phyloP scores from a whole-genome alignment of 2,113 vertebrate genomes.

The Strigops habroptila region DNA sequence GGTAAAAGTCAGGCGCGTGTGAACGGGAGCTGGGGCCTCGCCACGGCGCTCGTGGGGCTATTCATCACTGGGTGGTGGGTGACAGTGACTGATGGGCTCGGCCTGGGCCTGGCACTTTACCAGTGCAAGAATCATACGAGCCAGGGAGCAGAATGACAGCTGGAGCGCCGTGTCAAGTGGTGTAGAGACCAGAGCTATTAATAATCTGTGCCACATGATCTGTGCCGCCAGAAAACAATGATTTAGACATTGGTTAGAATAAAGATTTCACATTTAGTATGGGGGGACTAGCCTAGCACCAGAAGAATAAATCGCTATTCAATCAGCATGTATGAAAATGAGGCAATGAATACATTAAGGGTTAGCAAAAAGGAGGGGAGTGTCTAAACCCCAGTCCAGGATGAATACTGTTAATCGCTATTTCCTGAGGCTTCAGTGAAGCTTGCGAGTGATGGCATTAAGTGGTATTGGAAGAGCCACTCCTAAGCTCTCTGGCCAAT shows the following conservation, averaged over 20 bases:
- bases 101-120: slow-evolving; percentile 90
- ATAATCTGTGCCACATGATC: slow-evolving; percentile 97
- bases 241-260: slow-evolving; percentile 85
- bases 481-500: not conserved
- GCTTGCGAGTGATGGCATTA: not conserved
- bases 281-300: slow-evolving; percentile 74
- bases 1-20: slow-evolving; percentile 80
- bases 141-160: slow-evolving; percentile 93
- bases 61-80: slow-evolving; percentile 92
- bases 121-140: slow-evolving; percentile 91
- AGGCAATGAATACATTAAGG: slow-evolving; percentile 87
- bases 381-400: not conserved
- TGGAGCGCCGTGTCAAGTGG: slow-evolving; percentile 98
- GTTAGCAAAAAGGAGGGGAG: slow-evolving; percentile 48
- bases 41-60: slow-evolving; percentile 76
- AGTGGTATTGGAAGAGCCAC: not conserved
- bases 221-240: slow-evolving; percentile 75
- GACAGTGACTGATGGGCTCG: slow-evolving; percentile 98
- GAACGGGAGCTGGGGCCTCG: slow-evolving; percentile 77
- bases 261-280: slow-evolving; percentile 86
- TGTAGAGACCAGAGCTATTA: slow-evolving; percentile 97
- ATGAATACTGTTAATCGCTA: slow-evolving; percentile 19
- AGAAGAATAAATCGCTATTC: slow-evolving; percentile 83
- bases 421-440: slow-evolving; percentile 3
- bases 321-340: slow-evolving; percentile 88